These are phyloP conservation scores for Cydia fagiglandana DNA, from an alignment of 1,140 invertebrate genomes.

Conservation along the genomic window DNA sequence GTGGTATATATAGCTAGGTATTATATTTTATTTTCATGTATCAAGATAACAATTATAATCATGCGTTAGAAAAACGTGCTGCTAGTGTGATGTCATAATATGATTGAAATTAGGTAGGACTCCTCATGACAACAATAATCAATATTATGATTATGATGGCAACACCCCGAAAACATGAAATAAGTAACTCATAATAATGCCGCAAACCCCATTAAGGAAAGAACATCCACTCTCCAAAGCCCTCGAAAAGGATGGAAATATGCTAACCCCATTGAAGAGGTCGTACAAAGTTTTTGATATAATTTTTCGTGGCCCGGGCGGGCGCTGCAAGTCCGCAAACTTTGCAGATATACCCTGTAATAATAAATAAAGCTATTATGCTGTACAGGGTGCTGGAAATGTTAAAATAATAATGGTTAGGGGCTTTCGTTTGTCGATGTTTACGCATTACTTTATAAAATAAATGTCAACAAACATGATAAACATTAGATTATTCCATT, in stretches of 20 bases:
- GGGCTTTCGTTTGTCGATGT: neutral
- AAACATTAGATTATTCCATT: too few relatives aligned
- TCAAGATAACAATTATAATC: too few relatives aligned
- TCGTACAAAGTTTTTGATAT: slow-evolving; percentile 17
- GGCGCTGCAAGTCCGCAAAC: slow-evolving; percentile 3
- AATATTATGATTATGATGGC: neutral
- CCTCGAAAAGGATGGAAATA: neutral
- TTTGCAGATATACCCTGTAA: slow-evolving; percentile 8
- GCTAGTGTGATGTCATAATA: too few relatives aligned
- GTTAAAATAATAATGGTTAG: neutral
- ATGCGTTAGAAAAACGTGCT: too few relatives aligned
- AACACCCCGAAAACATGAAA: neutral
- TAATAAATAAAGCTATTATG: slow-evolving; percentile 28
- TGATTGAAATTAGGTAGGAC: too few relatives aligned
- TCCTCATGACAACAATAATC: too few relatives aligned
- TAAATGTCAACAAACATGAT: too few relatives aligned
- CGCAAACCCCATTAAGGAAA: neutral
- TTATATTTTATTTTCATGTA: too few relatives aligned
- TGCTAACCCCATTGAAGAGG: slow-evolving; percentile 12
- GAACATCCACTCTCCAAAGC: neutral
- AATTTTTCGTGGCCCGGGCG: slow-evolving; percentile 7
- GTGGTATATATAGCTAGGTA: too few relatives aligned
- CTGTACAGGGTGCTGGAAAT: neutral
- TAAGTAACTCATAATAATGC: neutral
- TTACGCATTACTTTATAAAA: too few relatives aligned